Conservation (phyloP, 2,888 invertebrate species). For the Lasioglossum calceatum region DNA sequence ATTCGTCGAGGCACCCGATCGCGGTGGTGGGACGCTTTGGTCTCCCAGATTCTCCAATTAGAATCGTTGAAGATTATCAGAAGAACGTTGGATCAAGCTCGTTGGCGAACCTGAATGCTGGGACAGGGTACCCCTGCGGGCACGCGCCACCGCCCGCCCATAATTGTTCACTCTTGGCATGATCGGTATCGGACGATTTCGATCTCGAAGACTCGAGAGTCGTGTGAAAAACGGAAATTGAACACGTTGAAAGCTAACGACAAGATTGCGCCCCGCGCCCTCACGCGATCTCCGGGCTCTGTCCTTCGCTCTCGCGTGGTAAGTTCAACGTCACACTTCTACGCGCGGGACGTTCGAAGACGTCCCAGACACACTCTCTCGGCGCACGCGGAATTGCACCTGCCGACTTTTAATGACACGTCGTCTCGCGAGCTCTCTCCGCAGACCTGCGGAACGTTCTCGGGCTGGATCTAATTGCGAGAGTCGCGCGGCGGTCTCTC, state of each 20-base stretch:
- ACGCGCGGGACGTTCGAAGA: conserved; percentile 15
- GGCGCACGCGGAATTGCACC: conserved; percentile 45
- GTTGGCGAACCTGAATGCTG: conserved; percentile 96
- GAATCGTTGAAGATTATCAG: too few species aligned
- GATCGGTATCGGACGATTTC: conserved; percentile 66
- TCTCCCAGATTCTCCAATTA: too few species aligned
- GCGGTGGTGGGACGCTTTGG: too few species aligned
- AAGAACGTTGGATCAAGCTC: conserved; percentile 57
- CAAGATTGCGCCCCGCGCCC: conserved; percentile 58
- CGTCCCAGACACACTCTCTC: conserved; percentile 19
- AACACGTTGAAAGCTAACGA: conserved; percentile 39
- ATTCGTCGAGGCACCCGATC: neutral
- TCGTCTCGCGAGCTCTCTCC: conserved; percentile 10
- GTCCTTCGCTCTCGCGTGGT: conserved; percentile 75
- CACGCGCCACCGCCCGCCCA: conserved; percentile 81
- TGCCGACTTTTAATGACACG: conserved; percentile 38
- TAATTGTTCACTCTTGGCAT: conserved; percentile 72
- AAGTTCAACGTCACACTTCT: conserved; percentile 62
- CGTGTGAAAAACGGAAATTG: conserved; percentile 12
- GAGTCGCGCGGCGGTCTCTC: neutral
- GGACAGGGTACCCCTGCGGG: conserved; percentile 97
- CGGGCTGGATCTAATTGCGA: neutral
- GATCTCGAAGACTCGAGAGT: conserved; percentile 20
- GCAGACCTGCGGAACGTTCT: neutral
- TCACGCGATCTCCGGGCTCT: conserved; percentile 74